Conservation (phyloP, 2,113 vertebrate genomes). For the Rhineura floridana region DNA sequence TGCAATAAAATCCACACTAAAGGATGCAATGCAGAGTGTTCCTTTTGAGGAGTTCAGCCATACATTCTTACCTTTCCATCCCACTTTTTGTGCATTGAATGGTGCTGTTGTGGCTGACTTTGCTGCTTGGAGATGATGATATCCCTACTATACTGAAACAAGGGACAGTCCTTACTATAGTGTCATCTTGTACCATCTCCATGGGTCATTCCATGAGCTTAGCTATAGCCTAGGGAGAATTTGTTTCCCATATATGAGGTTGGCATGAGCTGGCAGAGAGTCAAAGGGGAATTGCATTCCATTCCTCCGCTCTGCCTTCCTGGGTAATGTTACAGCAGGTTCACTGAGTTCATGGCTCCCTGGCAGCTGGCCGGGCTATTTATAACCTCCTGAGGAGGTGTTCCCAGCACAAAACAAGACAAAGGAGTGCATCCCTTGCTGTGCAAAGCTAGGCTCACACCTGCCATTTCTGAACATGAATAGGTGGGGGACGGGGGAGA, state of each 20-base stretch:
- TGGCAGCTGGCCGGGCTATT: constrained; percentile 28
- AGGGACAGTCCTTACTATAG: background rate
- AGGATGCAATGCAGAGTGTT: no score
- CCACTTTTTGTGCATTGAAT: background rate
- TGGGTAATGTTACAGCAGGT: background rate
- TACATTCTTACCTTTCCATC: background rate
- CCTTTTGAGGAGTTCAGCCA: no score
- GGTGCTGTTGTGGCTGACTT: no score
- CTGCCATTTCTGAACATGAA: background rate
- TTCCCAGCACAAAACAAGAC: background rate
- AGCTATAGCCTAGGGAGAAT: background rate
- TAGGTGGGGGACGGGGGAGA: background rate
- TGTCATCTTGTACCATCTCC: no score
- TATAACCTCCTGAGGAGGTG: background rate
- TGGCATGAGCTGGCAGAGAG: background rate
- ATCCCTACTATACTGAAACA: background rate
- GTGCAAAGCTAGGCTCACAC: background rate
- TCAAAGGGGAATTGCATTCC: background rate
- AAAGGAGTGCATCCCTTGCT: background rate
- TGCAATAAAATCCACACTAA: no score
- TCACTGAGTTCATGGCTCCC: background rate
- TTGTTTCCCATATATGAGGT: background rate
- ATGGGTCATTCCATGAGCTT: no score
- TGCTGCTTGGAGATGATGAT: background rate
- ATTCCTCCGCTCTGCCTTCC: background rate